phyloP scores from a whole-genome alignment of 2,888 invertebrate species.

The Cephalotes varians region DNA sequence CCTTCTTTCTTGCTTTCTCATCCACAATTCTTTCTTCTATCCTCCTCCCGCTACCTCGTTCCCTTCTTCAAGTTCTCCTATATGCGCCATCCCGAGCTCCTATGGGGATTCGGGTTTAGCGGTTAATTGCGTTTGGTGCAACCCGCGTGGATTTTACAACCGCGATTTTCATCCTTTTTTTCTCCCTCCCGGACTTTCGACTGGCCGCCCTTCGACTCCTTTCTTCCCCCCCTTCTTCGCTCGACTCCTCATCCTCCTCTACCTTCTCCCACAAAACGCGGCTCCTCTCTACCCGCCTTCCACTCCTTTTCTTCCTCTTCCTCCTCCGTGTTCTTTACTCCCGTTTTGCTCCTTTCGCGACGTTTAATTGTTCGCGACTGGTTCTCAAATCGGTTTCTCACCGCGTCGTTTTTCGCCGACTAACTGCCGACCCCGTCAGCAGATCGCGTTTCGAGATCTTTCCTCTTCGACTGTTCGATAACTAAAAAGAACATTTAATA shows the following conservation, averaged over 20 bases:
- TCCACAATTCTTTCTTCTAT: conserved; percentile 59
- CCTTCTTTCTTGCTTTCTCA: conserved; percentile 61
- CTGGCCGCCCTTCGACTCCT: conserved; percentile 60
- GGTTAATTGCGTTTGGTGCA: conserved; percentile 85
- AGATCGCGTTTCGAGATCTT: conserved; percentile 27
- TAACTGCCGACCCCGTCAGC: conserved; percentile 62
- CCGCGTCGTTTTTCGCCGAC: conserved; percentile 67
- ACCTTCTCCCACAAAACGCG: conserved; percentile 37
- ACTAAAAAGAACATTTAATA: neutral
- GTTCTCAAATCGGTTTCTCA: conserved; percentile 78
- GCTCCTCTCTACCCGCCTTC: conserved; percentile 46
- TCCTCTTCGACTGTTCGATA: neutral
- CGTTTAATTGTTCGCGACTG: conserved; percentile 80
- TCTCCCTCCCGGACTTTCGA: conserved; percentile 69
- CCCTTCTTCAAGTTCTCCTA: conserved; percentile 66
- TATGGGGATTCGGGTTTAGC: conserved; percentile 82
- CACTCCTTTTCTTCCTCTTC: conserved; percentile 62
- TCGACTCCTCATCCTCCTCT: conserved; percentile 31
- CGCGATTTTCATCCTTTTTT: conserved; percentile 82
- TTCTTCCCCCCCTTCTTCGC: conserved; percentile 47
- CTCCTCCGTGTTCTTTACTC: conserved; percentile 61
- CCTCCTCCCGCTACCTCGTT: conserved; percentile 55
- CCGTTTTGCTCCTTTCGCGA: conserved; percentile 60
- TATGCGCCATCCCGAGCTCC: conserved; percentile 76
- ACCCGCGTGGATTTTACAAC: conserved; percentile 83